phyloP scores from a whole-genome alignment of 2,888 invertebrate genomes.

The Mellilla xanthometata region DNA sequence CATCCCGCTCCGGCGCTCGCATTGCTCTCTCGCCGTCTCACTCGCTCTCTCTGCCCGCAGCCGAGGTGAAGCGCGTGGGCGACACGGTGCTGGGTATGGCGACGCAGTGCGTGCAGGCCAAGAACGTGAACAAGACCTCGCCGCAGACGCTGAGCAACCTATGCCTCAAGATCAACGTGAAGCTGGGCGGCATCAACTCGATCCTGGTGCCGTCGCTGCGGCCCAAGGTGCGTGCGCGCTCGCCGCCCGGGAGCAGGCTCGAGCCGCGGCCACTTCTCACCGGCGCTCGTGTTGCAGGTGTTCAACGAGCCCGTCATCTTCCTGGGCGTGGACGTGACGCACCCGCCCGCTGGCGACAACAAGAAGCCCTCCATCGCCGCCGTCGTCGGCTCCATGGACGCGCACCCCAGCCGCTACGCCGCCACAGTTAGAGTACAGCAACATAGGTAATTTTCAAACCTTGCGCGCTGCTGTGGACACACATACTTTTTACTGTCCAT shows the following conservation, averaged over 20 bases:
- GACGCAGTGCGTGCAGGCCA: slow-evolving; percentile 99
- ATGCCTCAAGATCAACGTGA: slow-evolving; percentile 99
- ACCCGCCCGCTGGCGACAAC: slow-evolving; percentile 99
- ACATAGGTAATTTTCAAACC: slow-evolving; percentile 81
- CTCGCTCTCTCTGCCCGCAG: slow-evolving; percentile 65
- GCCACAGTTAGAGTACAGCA: slow-evolving; percentile 99
- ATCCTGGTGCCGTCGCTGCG: slow-evolving; percentile 98
- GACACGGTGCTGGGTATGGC: slow-evolving; percentile 99
- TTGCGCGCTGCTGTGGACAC: not conserved
- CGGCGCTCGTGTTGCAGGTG: slow-evolving; percentile 77
- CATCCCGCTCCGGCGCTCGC: not conserved
- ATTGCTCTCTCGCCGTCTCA: not conserved
- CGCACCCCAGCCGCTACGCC: slow-evolving; percentile 99
- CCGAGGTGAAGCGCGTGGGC: slow-evolving; percentile 99
- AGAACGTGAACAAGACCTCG: slow-evolving; percentile 99
- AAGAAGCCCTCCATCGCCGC: slow-evolving; percentile 99
- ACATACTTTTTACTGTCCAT: too few species aligned
- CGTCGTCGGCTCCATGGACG: slow-evolving; percentile 99
- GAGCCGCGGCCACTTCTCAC: not conserved
- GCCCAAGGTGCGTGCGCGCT: slow-evolving; percentile 84
- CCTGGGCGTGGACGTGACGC: slow-evolving; percentile 99
- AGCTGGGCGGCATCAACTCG: slow-evolving; percentile 99
- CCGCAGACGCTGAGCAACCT: slow-evolving; percentile 99
- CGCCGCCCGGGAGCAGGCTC: not conserved
- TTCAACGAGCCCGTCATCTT: slow-evolving; percentile 99